Percentiles rank a stretch among this genome's conserved stretches.
These are phyloP conservation scores for Stenodema calcarata DNA, from an alignment of 2,888 invertebrate species.

Conservation along the genomic window DNA sequence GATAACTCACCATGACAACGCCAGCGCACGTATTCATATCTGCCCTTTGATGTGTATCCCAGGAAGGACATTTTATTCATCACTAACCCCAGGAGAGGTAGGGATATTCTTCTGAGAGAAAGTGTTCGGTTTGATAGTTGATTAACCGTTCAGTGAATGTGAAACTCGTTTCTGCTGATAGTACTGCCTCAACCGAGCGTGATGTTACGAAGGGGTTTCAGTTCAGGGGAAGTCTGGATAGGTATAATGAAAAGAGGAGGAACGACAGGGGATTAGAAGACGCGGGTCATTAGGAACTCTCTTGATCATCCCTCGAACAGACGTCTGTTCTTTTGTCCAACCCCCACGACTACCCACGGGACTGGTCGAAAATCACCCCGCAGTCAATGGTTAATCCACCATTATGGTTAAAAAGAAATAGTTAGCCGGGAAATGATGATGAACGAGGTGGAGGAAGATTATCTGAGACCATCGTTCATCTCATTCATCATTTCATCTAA, in stretches of 20 bases:
- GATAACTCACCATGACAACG: too few species aligned
- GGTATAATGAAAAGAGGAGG: background rate
- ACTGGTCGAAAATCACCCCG: too few species aligned
- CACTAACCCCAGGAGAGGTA: background rate
- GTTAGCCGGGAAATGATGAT: background rate
- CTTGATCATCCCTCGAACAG: background rate
- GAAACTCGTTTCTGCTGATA: slow-evolving; percentile 19
- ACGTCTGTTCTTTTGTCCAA: slow-evolving; percentile 1
- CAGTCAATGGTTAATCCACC: background rate
- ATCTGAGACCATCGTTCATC: too few species aligned
- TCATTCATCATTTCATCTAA: too few species aligned
- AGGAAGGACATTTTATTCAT: background rate
- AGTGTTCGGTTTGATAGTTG: slow-evolving; percentile 2
- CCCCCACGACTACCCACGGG: background rate
- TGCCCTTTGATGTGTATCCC: background rate
- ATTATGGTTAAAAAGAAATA: background rate
- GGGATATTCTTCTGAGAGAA: background rate
- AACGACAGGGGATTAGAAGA: background rate
- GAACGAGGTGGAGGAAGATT: too few species aligned
- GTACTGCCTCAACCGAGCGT: background rate
- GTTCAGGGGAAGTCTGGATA: background rate
- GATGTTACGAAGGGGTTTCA: slow-evolving; percentile 2
- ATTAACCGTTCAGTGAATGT: slow-evolving; percentile 21
- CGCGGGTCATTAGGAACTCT: slow-evolving; percentile 11
- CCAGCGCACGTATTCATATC: background rate